Evolutionary conservation across 2,888 invertebrate genomes (phyloP).

Genomic region (Cataglyphis albicans): DNA sequence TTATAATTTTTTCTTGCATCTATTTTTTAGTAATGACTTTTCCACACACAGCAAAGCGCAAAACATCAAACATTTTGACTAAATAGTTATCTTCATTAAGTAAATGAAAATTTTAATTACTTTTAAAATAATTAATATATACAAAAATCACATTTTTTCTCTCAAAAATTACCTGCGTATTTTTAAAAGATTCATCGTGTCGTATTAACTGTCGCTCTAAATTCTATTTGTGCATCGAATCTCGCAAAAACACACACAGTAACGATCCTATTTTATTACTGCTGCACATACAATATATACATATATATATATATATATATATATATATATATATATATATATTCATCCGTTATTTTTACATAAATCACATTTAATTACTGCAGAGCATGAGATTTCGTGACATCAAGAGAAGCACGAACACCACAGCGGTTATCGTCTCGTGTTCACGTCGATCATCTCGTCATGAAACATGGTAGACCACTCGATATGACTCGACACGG

Average conservation of each 20-base stretch:
- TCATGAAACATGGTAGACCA: constrained; percentile 31
- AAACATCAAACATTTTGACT: background rate
- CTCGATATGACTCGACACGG: constrained; percentile 39
- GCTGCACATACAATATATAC: constrained; percentile 32
- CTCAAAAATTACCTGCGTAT: background rate
- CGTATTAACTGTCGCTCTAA: background rate
- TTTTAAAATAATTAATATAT: background rate
- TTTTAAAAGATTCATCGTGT: background rate
- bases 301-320: background rate
- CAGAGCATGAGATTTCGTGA: constrained; percentile 58
- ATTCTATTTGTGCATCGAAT: background rate
- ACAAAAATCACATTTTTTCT: background rate
- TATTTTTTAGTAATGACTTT: background rate
- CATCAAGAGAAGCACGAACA: constrained; percentile 55
- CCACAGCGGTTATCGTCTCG: constrained; percentile 47
- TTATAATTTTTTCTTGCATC: background rate
- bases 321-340: constrained; percentile 22
- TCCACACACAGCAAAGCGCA: background rate
- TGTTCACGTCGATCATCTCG: constrained; percentile 44
- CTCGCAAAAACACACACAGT: background rate
- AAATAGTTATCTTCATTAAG: background rate
- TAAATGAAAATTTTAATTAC: background rate
- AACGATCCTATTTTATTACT: constrained; percentile 25
- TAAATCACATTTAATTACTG: constrained; percentile 63
- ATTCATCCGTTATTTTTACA: constrained; percentile 36